phyloP scores from a whole-genome alignment of 2,797 vertebrate species.

The Buphagus erythrorhynchus region DNA sequence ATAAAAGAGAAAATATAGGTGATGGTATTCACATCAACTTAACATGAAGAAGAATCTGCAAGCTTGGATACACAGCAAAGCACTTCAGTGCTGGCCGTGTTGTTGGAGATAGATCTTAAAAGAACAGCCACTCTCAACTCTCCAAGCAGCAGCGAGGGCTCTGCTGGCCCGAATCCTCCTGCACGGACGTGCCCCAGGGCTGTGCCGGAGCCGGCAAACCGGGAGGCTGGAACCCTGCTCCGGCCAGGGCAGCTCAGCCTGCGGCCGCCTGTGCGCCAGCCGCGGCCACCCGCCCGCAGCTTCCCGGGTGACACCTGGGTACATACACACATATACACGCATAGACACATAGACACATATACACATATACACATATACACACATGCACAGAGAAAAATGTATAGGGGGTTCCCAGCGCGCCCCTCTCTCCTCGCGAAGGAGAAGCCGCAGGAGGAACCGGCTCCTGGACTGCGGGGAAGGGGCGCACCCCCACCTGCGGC shows the following conservation, averaged over 20 bases:
- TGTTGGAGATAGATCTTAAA: not conserved
- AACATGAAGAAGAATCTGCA: not conserved
- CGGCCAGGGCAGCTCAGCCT: not conserved
- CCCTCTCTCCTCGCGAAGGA: not conserved
- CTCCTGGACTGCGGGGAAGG: not conserved
- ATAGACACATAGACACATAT: accelerated
- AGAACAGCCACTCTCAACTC: too few species aligned
- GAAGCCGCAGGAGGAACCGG: not conserved
- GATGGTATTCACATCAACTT: not conserved
- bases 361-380: accelerated
- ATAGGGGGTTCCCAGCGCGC: not conserved
- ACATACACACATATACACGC: accelerated
- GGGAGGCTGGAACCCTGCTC: too few species aligned
- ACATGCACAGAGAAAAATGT: too few species aligned
- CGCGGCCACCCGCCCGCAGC: not conserved
- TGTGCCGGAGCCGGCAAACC: not conserved
- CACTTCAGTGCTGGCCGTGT: not conserved
- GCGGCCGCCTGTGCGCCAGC: not conserved
- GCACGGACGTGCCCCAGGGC: not conserved
- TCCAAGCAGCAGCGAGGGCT: not conserved
- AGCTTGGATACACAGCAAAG: not conserved
- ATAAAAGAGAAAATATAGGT: not conserved
- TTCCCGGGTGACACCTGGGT: not conserved
- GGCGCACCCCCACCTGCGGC: not conserved
- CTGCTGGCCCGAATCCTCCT: not conserved